A percentile compares a stretch with the other conserved stretches of the same genome.
phyloP scores from a whole-genome alignment of 2,113 vertebrate species.

The Trematocara zebra region DNA sequence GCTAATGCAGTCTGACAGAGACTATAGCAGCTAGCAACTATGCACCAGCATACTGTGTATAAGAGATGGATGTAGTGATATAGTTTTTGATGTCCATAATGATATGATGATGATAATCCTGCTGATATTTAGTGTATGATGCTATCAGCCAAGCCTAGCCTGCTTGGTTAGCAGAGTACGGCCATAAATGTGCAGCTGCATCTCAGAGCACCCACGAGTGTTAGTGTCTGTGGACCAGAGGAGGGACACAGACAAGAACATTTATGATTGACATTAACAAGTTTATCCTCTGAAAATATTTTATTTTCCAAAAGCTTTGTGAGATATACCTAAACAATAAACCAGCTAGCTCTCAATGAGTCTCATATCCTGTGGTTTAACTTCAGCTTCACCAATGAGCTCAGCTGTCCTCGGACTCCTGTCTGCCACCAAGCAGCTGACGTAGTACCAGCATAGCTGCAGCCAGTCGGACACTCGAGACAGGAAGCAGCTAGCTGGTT shows the following conservation, averaged over 20 bases:
- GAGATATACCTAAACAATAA: not conserved
- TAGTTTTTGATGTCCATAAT: not conserved
- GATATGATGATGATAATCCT: not conserved
- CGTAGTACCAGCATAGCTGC: not conserved
- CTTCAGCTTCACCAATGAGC: not conserved
- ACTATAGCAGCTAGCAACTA: not conserved
- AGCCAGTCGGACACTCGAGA: not conserved
- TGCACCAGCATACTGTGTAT: not conserved
- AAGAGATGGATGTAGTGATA: not conserved
- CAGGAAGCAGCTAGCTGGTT: not conserved
- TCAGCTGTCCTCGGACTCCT: not conserved
- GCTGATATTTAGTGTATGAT: fast-evolving
- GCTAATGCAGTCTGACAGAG: not conserved
- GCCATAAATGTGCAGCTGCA: not conserved
- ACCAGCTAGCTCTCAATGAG: not conserved
- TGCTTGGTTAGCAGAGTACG: not conserved
- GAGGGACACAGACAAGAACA: not conserved
- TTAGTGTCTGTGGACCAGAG: not conserved
- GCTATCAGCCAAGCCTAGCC: not conserved
- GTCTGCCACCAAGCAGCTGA: not conserved
- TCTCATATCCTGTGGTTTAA: not conserved
- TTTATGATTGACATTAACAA: not conserved
- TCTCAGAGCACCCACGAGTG: not conserved
- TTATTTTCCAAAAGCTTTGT: not conserved
- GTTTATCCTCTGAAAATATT: not conserved